Evolutionary conservation across 2,113 vertebrate species (phyloP).

Genomic region (Pithys albifrons): DNA sequence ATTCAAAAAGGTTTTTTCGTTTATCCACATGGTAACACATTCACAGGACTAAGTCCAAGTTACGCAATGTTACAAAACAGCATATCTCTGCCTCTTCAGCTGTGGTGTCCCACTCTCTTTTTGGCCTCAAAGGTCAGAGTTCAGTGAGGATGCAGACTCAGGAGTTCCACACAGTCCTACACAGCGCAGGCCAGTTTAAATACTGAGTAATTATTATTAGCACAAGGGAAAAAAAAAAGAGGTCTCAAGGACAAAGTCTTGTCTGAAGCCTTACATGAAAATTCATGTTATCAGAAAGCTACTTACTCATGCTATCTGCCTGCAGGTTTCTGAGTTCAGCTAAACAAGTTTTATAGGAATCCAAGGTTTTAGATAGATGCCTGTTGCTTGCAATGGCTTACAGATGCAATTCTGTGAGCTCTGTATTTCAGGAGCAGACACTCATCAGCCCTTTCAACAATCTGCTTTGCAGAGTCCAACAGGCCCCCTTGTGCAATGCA

Average conservation of each 20-base stretch:
- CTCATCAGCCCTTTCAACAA: neutral
- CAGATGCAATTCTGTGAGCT: neutral
- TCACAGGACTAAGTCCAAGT: conserved; percentile 48
- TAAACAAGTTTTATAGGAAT: neutral
- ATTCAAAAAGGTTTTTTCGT: neutral
- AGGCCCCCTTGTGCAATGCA: neutral
- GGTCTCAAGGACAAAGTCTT: neutral
- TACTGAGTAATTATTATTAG: conserved; percentile 4
- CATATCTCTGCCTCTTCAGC: neutral
- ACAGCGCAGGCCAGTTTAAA: neutral
- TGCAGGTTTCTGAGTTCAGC: neutral
- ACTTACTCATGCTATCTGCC: neutral
- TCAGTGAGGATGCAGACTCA: neutral
- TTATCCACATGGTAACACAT: conserved; percentile 25
- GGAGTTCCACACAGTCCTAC: neutral
- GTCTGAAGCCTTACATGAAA: neutral
- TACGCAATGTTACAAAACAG: neutral
- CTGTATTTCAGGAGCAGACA: neutral
- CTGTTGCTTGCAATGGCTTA: neutral
- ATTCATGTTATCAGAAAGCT: neutral
- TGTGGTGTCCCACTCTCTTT: neutral
- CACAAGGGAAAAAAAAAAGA: neutral
- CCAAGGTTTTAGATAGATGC: neutral
- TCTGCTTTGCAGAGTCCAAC: neutral
- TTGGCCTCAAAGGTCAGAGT: conserved; percentile 43